Percentiles rank a stretch among this genome's conserved stretches.
These are phyloP conservation scores for Apotomis capreana DNA, from an alignment of 2,888 invertebrate species.

Conservation along the genomic window DNA sequence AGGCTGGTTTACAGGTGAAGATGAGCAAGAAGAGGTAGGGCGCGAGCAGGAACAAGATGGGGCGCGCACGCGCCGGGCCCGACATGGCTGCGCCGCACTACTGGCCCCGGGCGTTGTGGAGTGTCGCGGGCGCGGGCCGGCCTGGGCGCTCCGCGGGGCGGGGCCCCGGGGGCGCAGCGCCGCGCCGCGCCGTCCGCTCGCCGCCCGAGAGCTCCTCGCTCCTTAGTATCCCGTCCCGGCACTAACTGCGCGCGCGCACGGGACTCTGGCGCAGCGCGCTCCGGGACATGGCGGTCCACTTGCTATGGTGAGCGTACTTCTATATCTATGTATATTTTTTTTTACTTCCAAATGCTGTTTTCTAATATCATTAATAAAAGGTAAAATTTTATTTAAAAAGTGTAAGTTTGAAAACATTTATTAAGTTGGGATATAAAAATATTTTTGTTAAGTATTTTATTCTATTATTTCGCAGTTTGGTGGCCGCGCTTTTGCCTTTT, in stretches of 20 bases:
- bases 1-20: constrained; percentile 59
- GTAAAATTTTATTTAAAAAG: neutral
- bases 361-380: neutral
- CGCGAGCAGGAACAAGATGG: constrained; percentile 67
- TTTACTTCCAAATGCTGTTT: neutral
- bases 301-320: constrained; percentile 70
- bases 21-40: constrained; percentile 66
- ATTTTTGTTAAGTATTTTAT: constrained; percentile 35
- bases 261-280: constrained; percentile 79
- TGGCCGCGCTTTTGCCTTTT: constrained; percentile 70
- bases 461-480: constrained; percentile 64
- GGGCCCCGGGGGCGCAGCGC: constrained; percentile 62
- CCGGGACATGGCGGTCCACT: constrained; percentile 80
- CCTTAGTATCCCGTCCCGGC: constrained; percentile 83
- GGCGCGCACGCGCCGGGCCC: constrained; percentile 80
- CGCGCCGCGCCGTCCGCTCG: constrained; percentile 68
- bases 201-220: constrained; percentile 72
- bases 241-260: constrained; percentile 82
- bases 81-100: constrained; percentile 82
- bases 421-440: constrained; percentile 5
- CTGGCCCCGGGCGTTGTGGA: constrained; percentile 72
- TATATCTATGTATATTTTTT: neutral
- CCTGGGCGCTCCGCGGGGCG: constrained; percentile 62
- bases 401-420: constrained; percentile 9
- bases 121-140: constrained; percentile 56